phyloP scores from a whole-genome alignment of 2,888 invertebrate species.

The Pammene aurita region DNA sequence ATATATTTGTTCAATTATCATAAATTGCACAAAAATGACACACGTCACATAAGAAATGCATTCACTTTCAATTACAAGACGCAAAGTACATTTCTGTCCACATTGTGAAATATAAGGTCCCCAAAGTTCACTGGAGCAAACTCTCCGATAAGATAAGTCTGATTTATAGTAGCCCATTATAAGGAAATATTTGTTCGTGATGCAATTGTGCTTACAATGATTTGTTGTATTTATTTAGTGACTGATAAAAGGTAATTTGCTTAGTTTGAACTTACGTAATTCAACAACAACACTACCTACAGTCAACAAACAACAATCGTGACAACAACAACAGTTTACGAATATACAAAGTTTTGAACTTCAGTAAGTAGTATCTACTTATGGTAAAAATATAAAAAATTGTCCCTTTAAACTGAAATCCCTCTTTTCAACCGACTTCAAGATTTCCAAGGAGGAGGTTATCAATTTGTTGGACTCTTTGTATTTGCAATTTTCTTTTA shows the following conservation, averaged over 20 bases:
- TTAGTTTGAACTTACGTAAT: not conserved
- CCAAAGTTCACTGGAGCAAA: constrained; percentile 39
- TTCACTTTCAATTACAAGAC: constrained; percentile 38
- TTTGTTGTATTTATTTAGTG: constrained; percentile 11
- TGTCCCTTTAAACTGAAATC: too few species aligned
- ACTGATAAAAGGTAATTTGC: constrained; percentile 2
- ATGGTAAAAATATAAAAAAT: too few species aligned
- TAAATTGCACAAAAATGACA: not conserved
- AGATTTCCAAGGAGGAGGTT: too few species aligned
- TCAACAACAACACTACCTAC: too few species aligned
- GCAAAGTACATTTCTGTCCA: constrained; percentile 34
- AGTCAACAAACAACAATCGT: too few species aligned
- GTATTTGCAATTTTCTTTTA: too few species aligned
- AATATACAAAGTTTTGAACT: too few species aligned
- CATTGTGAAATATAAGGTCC: constrained; percentile 42
- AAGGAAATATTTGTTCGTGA: constrained; percentile 24
- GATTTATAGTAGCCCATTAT: constrained; percentile 28
- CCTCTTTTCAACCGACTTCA: too few species aligned
- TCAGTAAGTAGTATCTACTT: too few species aligned
- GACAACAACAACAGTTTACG: too few species aligned
- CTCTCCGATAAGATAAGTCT: constrained; percentile 41
- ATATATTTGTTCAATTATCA: not conserved
- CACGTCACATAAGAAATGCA: constrained; percentile 11
- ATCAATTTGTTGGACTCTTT: too few species aligned
- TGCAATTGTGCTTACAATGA: constrained; percentile 25